Percentiles rank a stretch among this genome's conserved stretches.
Evolutionary conservation across 2,113 vertebrate species (phyloP).

Genomic region (Galemys pyrenaicus): DNA sequence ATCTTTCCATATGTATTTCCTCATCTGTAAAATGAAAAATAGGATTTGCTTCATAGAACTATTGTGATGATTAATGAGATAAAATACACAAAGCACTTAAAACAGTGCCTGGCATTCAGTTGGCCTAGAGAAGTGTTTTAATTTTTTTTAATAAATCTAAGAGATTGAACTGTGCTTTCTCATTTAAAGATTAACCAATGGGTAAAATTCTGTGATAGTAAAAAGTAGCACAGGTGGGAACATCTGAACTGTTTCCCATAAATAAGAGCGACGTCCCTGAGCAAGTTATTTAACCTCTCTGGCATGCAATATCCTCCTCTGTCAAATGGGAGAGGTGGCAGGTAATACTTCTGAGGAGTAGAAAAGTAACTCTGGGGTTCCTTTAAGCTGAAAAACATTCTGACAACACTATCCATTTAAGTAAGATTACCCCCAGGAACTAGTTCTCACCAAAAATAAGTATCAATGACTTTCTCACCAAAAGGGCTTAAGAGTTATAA

Average conservation of each 20-base stretch:
- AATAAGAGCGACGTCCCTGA: background rate
- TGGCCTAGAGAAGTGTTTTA: background rate
- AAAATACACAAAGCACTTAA: background rate
- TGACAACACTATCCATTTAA: conserved; percentile 19
- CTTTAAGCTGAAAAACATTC: background rate
- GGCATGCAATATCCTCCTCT: background rate
- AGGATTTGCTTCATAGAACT: background rate
- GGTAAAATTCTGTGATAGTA: background rate
- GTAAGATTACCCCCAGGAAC: conserved; percentile 13
- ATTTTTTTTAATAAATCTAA: background rate
- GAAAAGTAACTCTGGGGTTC: background rate
- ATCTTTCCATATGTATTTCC: background rate
- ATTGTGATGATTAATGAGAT: background rate
- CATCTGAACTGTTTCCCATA: background rate
- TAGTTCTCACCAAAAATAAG: conserved; percentile 23
- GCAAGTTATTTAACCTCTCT: conserved; percentile 20
- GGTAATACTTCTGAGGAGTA: background rate
- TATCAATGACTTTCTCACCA: conserved; percentile 16
- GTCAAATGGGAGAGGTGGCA: background rate
- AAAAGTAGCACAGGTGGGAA: background rate
- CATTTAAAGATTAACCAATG: conserved; percentile 46
- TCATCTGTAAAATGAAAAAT: background rate
- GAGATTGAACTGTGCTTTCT: background rate
- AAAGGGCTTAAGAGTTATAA: background rate
- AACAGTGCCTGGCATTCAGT: background rate